Percentiles rank a stretch among this genome's conserved stretches.
These are phyloP conservation scores for Albula glossodonta DNA, from an alignment of 2,113 vertebrate species.

Conservation along the genomic window DNA sequence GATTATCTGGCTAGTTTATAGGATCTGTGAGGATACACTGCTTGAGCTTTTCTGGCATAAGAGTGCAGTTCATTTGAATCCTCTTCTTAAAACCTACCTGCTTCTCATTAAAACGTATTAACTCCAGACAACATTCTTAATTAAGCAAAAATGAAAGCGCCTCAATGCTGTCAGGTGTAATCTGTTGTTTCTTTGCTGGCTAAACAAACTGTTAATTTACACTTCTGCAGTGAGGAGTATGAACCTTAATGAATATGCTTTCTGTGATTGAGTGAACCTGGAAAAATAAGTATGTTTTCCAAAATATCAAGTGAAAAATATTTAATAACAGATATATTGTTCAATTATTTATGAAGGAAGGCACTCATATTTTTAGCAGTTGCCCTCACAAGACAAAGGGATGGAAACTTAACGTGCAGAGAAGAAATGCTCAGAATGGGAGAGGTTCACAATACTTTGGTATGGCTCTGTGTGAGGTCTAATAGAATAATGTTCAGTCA, in stretches of 20 bases:
- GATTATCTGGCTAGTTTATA: not conserved
- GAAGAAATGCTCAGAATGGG: too few relatives aligned
- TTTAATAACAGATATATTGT: not conserved
- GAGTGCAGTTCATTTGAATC: not conserved
- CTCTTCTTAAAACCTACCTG: not conserved
- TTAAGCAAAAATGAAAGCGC: not conserved
- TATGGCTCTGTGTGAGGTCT: too few relatives aligned
- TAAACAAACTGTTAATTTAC: conserved; percentile 7
- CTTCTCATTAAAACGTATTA: not conserved
- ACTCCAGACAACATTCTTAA: not conserved
- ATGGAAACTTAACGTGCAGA: too few relatives aligned
- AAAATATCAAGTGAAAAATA: not conserved
- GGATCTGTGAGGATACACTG: not conserved
- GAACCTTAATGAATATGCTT: not conserved
- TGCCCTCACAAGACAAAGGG: too few relatives aligned
- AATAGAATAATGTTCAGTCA: too few relatives aligned
- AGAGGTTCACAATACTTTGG: too few relatives aligned
- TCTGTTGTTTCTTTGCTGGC: not conserved
- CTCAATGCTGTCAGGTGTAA: not conserved
- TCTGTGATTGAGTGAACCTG: not conserved
- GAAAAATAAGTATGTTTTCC: not conserved
- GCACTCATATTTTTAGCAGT: not conserved
- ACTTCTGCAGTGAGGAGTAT: not conserved
- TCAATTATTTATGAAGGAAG: not conserved
- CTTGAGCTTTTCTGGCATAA: not conserved